Evolutionary conservation across 2,888 invertebrate species (phyloP), one percentile per base, ranked within the genome.

Genomic region (Lordiphosa fenestrarum): DNA sequence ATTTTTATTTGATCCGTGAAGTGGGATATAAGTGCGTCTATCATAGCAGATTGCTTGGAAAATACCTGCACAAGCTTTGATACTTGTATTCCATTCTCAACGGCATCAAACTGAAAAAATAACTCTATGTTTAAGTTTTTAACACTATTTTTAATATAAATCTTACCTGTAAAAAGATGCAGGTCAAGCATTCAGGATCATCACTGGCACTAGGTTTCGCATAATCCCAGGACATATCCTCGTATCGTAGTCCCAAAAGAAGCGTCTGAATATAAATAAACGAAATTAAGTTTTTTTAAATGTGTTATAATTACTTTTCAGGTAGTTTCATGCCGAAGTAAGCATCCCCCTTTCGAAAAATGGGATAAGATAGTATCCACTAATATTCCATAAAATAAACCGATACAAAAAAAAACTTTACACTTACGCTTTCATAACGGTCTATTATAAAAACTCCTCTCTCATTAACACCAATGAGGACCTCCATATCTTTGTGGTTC

Each of bases 141-240:
- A 19, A 15, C 5, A 9, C 19, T 2, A 23, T 9, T 4, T 10
- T 4, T 1, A 21, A 15, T 4, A 2, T 30, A 7, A 30, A 30
- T 5, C 3, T 2, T 61, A 90, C 90, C 90, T 98, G 98, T 13
- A 98, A 90, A 90, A 98, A 97, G 66, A 98, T 92, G 88, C 97
- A 98, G 6, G 98, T 97, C 71, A 97, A 91, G 85, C 96, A 96
- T 87, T 97, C 95, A 13, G 93, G 92, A 86, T 96, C 95, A 81
- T 94, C 94, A 85, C 91, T 91, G 84, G 95, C 94, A 84, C 95
- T 94, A 0, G 95, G 95, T 83, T 96, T 93, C 0, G 96, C 96
- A 88, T 95, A 95, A 88, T 97, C 97, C 97, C 98, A 98, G 12
- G 95, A 96, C 69, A 98, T 90, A 84, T 98, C 96, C 83, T 96